Percentiles rank a stretch among this genome's conserved stretches.
phyloP scores from a whole-genome alignment of 2,797 vertebrate species.

The Silurus lanzhouensis region DNA sequence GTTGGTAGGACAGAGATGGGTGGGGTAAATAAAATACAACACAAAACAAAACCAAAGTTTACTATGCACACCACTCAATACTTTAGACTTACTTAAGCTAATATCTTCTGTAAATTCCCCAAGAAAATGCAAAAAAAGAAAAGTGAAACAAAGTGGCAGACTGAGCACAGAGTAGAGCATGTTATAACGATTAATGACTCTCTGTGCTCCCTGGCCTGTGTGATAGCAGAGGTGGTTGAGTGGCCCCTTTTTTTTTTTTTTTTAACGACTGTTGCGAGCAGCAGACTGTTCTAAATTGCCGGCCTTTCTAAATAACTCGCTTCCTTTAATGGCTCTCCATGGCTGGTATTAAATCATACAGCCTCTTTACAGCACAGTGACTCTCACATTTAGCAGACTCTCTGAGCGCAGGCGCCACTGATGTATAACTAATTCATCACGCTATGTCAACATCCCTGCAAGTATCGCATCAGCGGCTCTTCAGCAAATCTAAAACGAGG shows the following conservation, averaged over 20 bases:
- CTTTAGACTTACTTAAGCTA: background rate
- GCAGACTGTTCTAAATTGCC: slow-evolving; percentile 60
- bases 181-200: slow-evolving; percentile 41
- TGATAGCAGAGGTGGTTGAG: slow-evolving; percentile 31
- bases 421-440: slow-evolving; percentile 49
- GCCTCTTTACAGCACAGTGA: slow-evolving; percentile 41
- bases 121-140: background rate
- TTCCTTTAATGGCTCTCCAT: slow-evolving; percentile 56
- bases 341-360: slow-evolving; percentile 51
- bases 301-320: slow-evolving; percentile 63
- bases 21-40: background rate
- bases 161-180: slow-evolving; percentile 17
- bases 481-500: slow-evolving; percentile 16
- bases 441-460: slow-evolving; percentile 35
- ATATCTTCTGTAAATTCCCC: slow-evolving; percentile 13
- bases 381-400: slow-evolving; percentile 52
- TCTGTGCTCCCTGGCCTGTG: slow-evolving; percentile 21
- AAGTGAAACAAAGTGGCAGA: slow-evolving; percentile 6
- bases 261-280: slow-evolving; percentile 46
- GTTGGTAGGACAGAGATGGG: background rate
- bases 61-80: background rate
- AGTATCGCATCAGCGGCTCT: slow-evolving; percentile 44
- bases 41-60: background rate
- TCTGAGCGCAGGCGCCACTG: slow-evolving; percentile 37
- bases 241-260: slow-evolving; percentile 19